phyloP scores from a whole-genome alignment of 2,113 vertebrate species.

The Prochilodus magdalenae region DNA sequence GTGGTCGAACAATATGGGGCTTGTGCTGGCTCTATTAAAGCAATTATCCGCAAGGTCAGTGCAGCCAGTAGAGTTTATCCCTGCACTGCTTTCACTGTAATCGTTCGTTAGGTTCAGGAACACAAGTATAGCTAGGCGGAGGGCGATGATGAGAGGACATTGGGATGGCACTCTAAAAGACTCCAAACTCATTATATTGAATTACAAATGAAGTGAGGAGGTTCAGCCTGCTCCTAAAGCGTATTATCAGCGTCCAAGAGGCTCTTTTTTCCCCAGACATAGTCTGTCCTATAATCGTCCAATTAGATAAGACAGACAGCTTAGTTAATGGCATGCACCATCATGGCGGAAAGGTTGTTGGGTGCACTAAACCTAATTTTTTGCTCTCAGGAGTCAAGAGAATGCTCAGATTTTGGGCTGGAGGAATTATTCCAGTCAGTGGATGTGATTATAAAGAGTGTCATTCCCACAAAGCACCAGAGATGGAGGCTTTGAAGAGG shows the following conservation, averaged over 20 bases:
- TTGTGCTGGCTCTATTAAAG: constrained; percentile 25
- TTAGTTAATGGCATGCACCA: constrained; percentile 8
- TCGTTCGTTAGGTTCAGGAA: constrained; percentile 6
- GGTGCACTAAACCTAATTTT: constrained; percentile 13
- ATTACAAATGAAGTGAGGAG: constrained; percentile 25
- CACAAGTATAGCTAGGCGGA: background rate
- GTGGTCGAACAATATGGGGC: background rate
- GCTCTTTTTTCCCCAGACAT: background rate
- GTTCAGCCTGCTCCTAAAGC: constrained; percentile 11
- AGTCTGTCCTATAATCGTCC: constrained; percentile 21
- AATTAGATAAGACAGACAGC: constrained; percentile 33
- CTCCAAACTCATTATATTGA: constrained; percentile 33
- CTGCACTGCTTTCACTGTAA: constrained; percentile 2
- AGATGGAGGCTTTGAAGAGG: background rate
- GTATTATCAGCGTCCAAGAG: constrained; percentile 34
- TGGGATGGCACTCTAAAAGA: background rate
- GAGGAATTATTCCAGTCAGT: background rate
- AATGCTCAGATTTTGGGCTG: background rate
- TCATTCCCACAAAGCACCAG: background rate
- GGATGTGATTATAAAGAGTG: constrained; percentile 6
- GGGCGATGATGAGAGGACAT: background rate
- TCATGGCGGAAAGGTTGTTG: constrained; percentile 16
- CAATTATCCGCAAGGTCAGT: constrained; percentile 29
- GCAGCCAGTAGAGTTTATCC: background rate
- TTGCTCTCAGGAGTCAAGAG: background rate